Percentiles rank a stretch among this genome's conserved stretches.
phyloP scores from a whole-genome alignment of 1,140 invertebrate genomes.

The Sycophaga agraensis region DNA sequence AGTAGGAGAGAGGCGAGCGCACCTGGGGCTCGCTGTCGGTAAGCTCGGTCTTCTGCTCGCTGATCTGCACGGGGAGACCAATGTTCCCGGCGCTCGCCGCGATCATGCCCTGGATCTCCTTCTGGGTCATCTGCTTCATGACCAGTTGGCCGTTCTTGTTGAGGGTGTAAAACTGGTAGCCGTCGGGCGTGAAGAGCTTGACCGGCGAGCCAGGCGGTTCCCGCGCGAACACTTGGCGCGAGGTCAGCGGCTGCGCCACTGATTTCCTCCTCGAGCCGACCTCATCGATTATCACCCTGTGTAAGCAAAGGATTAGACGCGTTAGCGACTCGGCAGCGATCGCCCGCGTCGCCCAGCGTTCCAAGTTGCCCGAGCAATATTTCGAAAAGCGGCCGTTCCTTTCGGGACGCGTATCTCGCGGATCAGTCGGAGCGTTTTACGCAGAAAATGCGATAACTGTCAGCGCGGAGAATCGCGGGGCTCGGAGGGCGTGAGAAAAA shows the following conservation, averaged over 20 bases:
- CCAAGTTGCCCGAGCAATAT: too few species aligned
- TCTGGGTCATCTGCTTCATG: constrained; percentile 77
- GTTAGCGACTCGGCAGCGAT: background rate
- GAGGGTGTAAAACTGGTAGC: constrained; percentile 83
- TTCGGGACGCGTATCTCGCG: too few species aligned
- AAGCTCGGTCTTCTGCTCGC: background rate
- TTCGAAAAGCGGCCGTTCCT: too few species aligned
- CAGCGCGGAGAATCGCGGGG: too few species aligned
- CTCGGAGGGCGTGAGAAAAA: too few species aligned
- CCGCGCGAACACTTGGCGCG: background rate
- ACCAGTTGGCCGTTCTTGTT: constrained; percentile 78
- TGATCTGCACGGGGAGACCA: constrained; percentile 7
- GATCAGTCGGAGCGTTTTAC: too few species aligned
- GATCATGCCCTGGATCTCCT: constrained; percentile 80
- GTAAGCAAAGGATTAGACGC: background rate
- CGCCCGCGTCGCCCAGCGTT: background rate
- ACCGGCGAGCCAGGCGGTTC: constrained; percentile 68
- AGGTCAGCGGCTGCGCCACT: too few species aligned
- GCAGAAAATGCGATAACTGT: too few species aligned
- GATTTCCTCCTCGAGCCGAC: background rate
- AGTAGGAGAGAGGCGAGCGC: background rate
- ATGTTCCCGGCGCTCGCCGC: constrained; percentile 67
- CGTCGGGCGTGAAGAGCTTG: constrained; percentile 72
- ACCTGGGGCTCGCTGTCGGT: constrained; percentile 6
- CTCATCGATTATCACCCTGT: constrained; percentile 11